Evolutionary conservation across 2,797 vertebrate genomes (phyloP), one percentile per base, ranked within the genome.

Genomic region (Enteromius unitaeniatus): DNA sequence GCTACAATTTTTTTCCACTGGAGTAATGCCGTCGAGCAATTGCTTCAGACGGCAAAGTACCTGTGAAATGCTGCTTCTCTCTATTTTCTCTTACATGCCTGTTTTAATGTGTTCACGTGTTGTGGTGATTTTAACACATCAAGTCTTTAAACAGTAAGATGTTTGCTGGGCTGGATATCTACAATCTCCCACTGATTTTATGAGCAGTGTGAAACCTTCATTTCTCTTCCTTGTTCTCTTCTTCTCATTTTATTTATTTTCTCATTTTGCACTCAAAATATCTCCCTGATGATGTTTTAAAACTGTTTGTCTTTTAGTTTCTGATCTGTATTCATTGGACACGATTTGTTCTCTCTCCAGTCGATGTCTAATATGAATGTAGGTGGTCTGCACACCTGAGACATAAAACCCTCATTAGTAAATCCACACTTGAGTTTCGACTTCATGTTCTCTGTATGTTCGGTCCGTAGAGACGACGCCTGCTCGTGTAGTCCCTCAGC

Each of bases 391-490:
- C 60, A 75, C 81, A 67, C 72, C 81, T 55, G 45, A 83, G 81
- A 83, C 47, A 40, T 51, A 83, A 83, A 76, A 83, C 34, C 72
- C 72, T 76, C 72, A 82, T 82, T 82, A 82, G 62, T 47, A 75
- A 82, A 67, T 82, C 81, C 34, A 65, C 62, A 75, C 53, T 67
- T 53, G 60, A 82, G 73, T 75, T 83, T 19, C 21, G 17, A 76
- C 23, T 76, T 67, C 23, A 58, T 76, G 72, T 76, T 45, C 47
- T 53, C 81, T 76, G 72, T 82, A 64, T 82, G 80, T 83, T 82
- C 14, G 9, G 60, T 76, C 72, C 23, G 2, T 23, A 55, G 81
- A 76, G 60, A 76, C 17, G 23, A 17, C 11, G n/a, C 47, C 81
- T 74, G 45, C 45, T 75, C n/a, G 34, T 75, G 70, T 82, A 75